Evolutionary conservation across 2,888 invertebrate genomes (phyloP).

Genomic region (Ditylenchus weischeri): DNA sequence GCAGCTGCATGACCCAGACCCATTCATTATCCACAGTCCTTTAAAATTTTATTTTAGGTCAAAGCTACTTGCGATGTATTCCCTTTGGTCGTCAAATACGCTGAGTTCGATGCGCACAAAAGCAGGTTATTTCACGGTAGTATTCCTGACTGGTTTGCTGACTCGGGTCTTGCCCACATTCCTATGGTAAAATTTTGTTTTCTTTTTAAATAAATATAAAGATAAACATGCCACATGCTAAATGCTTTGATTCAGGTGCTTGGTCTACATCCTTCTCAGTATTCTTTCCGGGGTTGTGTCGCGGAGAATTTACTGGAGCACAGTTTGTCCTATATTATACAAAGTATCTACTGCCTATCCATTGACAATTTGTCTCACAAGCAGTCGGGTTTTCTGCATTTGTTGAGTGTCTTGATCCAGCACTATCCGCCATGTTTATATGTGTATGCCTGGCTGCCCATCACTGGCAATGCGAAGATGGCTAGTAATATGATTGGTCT

Average conservation of each 20-base stretch:
- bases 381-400: conserved; percentile 18
- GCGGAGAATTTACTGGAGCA: conserved; percentile 24
- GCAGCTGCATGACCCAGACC: no score
- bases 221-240: background rate
- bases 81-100: conserved; percentile 20
- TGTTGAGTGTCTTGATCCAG: conserved; percentile 12
- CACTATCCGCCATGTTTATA: conserved; percentile 22
- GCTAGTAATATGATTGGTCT: conserved; percentile 11
- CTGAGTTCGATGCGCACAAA: conserved; percentile 13
- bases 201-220: background rate
- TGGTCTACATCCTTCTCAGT: conserved; percentile 17
- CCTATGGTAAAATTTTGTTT: conserved; percentile 21
- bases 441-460: conserved; percentile 10
- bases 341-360: conserved; percentile 17
- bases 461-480: background rate
- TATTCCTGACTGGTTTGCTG: conserved; percentile 14
- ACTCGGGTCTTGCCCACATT: conserved; percentile 5
- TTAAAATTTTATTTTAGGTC: background rate
- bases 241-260: conserved; percentile 20
- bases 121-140: conserved; percentile 15
- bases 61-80: conserved; percentile 14
- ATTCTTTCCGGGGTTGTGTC: conserved; percentile 25
- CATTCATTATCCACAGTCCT: no score
- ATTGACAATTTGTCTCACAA: conserved; percentile 14
- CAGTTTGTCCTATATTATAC: conserved; percentile 22